These are phyloP conservation scores for Brachirus orientalis DNA, from an alignment of 2,113 vertebrate genomes.

Conservation along the genomic window DNA sequence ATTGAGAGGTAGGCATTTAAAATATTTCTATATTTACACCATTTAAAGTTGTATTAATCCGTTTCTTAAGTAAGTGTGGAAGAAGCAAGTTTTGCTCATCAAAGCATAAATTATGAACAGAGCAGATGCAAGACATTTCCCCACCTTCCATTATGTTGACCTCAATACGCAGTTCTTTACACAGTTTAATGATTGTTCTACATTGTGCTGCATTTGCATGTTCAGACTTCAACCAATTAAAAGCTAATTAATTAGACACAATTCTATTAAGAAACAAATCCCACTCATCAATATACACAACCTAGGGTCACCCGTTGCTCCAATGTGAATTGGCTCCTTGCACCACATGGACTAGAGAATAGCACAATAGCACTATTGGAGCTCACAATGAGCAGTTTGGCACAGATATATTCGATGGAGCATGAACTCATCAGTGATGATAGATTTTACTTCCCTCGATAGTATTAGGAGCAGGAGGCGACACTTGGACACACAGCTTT, in stretches of 20 bases:
- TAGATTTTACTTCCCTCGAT: conserved; percentile 72
- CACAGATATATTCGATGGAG: conserved; percentile 60
- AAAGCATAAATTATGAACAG: conserved; percentile 20
- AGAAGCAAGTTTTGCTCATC: conserved; percentile 6
- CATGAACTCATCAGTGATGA: conserved; percentile 74
- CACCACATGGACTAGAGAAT: conserved; percentile 65
- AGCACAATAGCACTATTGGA: conserved; percentile 64
- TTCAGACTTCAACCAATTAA: conserved; percentile 82
- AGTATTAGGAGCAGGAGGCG: conserved; percentile 39
- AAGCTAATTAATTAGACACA: conserved; percentile 87
- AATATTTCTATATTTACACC: conserved; percentile 34
- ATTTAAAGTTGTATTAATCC: conserved; percentile 29
- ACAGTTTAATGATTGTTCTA: conserved; percentile 70
- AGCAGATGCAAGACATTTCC: conserved; percentile 46
- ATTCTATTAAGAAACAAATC: conserved; percentile 86
- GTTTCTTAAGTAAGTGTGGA: conserved; percentile 13
- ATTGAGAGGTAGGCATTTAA: conserved; percentile 35
- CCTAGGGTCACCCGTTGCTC: conserved; percentile 75
- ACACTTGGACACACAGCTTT: conserved; percentile 36
- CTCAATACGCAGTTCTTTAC: conserved; percentile 64
- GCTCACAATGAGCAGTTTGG: conserved; percentile 68
- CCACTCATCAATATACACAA: conserved; percentile 84
- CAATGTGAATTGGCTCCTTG: conserved; percentile 76
- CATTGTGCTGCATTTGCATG: conserved; percentile 82
- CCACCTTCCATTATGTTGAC: conserved; percentile 65